phyloP scores from a whole-genome alignment of 1,140 invertebrate genomes.

The Rhynchophorus ferrugineus region DNA sequence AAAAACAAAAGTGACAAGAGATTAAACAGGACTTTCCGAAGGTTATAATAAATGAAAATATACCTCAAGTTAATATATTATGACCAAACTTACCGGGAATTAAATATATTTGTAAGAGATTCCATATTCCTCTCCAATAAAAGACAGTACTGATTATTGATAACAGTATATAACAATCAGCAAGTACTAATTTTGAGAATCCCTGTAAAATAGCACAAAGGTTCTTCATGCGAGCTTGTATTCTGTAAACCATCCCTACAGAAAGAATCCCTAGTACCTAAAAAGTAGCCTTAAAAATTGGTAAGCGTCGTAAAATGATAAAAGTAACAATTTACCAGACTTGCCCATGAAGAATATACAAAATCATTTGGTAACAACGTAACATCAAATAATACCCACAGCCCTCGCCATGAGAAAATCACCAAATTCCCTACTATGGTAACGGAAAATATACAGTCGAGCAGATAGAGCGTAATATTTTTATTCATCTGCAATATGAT shows the following conservation, averaged over 20 bases:
- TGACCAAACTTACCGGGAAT: slow-evolving; percentile 51
- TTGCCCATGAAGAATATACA: slow-evolving; percentile 9
- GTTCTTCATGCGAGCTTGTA: slow-evolving; percentile 65
- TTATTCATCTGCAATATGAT: slow-evolving; percentile 3
- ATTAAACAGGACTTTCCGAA: too few species aligned
- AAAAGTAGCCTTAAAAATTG: too few species aligned
- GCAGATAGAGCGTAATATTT: not conserved
- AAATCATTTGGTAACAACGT: slow-evolving; percentile 14
- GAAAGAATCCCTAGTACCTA: slow-evolving; percentile 68
- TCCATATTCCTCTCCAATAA: slow-evolving; percentile 80
- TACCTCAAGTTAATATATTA: too few species aligned
- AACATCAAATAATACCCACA: slow-evolving; percentile 9
- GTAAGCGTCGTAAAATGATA: too few species aligned
- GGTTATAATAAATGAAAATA: too few species aligned
- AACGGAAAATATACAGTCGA: slow-evolving; percentile 15
- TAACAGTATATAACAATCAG: slow-evolving; percentile 66
- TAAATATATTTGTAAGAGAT: slow-evolving; percentile 64
- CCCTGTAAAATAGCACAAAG: slow-evolving; percentile 57
- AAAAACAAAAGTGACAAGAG: too few species aligned
- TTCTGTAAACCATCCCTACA: slow-evolving; percentile 59
- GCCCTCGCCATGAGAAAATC: slow-evolving; percentile 13
- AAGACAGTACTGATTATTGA: slow-evolving; percentile 75
- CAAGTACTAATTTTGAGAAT: slow-evolving; percentile 53
- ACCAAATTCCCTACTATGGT: slow-evolving; percentile 15
- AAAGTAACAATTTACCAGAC: slow-evolving; percentile 15